Evolutionary conservation across 1,140 invertebrate genomes (phyloP).

Genomic region (Drosophila erecta): DNA sequence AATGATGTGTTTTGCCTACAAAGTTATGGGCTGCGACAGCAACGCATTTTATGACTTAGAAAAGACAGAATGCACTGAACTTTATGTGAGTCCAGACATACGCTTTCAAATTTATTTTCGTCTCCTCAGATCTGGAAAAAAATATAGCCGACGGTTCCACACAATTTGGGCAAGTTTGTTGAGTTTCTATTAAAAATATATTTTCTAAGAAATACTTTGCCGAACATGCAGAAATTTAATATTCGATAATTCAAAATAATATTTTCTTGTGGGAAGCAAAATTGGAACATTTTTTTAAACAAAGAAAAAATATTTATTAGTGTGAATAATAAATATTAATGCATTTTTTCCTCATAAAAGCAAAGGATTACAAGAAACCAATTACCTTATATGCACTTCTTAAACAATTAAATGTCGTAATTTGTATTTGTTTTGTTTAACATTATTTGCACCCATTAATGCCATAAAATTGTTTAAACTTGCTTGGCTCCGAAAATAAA

Average conservation of each 20-base stretch:
- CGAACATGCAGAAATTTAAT: neutral
- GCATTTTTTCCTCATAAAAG: neutral
- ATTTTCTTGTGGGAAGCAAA: too few relatives aligned
- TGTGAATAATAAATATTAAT: neutral
- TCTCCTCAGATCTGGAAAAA: slow-evolving; percentile 5
- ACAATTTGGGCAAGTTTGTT: slow-evolving; percentile 21
- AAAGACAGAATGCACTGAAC: slow-evolving; percentile 22
- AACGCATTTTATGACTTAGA: slow-evolving; percentile 42
- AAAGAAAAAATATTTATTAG: too few relatives aligned
- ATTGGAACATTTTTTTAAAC: too few relatives aligned
- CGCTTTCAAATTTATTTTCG: slow-evolving; percentile 6
- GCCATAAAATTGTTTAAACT: neutral
- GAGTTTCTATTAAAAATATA: neutral
- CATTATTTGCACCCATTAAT: neutral
- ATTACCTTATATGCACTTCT: too few relatives aligned
- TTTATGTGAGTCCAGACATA: slow-evolving; percentile 28
- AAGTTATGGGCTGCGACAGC: slow-evolving; percentile 46
- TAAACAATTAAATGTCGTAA: neutral
- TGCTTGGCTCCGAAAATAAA: slow-evolving; percentile 11
- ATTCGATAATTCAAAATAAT: neutral
- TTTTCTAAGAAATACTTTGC: neutral
- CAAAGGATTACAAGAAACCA: neutral
- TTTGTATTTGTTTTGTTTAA: neutral
- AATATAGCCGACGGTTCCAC: slow-evolving; percentile 9
- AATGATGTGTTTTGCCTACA: slow-evolving; percentile 58